Percentiles rank a stretch among this genome's conserved stretches.
These are phyloP conservation scores for Hydrotaea diabolus DNA, from an alignment of 2,888 invertebrate species.

Conservation along the genomic window DNA sequence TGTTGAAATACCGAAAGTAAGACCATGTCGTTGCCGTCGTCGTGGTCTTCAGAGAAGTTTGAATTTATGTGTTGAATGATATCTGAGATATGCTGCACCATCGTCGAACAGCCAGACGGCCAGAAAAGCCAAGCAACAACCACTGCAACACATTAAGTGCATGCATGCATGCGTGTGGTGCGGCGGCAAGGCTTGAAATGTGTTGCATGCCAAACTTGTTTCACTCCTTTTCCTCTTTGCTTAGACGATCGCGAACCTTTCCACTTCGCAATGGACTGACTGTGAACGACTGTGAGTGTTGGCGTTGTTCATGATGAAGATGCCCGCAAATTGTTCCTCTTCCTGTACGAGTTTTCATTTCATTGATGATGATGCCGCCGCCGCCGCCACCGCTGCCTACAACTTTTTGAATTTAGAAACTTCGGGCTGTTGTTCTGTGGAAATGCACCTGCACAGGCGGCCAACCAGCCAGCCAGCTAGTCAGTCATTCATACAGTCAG, in stretches of 20 bases:
- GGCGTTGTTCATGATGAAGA: conserved; percentile 2
- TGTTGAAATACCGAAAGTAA: conserved; percentile 32
- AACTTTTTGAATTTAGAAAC: conserved; percentile 10
- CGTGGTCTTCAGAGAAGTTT: background rate
- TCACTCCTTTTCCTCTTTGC: background rate
- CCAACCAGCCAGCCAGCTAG: background rate
- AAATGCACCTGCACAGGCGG: conserved; percentile 25
- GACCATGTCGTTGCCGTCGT: background rate
- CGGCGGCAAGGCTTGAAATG: background rate
- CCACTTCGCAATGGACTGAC: background rate
- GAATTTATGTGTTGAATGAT: conserved; percentile 5
- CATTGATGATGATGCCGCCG: conserved; percentile 48
- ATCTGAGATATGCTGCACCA: background rate
- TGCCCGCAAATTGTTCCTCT: conserved; percentile 36
- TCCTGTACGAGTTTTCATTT: conserved; percentile 46
- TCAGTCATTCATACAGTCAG: too few species aligned
- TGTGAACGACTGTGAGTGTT: background rate
- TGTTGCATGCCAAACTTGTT: background rate
- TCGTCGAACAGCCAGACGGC: too few species aligned
- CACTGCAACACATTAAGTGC: background rate
- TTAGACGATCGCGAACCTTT: background rate
- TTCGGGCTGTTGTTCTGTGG: background rate
- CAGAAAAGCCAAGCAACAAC: background rate
- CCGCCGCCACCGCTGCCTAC: background rate
- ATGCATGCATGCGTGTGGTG: background rate